Evolutionary conservation across 2,888 invertebrate species (phyloP).

Genomic region (Temnothorax unifasciatus): DNA sequence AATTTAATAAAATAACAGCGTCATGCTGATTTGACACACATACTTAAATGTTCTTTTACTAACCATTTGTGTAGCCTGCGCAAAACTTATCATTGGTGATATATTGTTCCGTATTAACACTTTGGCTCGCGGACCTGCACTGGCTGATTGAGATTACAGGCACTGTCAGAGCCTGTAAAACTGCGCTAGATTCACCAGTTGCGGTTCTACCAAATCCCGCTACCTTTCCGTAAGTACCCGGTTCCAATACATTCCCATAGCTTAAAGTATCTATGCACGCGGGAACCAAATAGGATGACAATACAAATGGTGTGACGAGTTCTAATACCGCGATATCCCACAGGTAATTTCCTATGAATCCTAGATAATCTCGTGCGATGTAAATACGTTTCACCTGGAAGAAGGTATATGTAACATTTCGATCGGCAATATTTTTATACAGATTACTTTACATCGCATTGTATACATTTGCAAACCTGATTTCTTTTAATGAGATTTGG

Average conservation of each 20-base stretch:
- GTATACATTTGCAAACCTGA: constrained; percentile 66
- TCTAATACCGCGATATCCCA: constrained; percentile 82
- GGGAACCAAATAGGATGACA: constrained; percentile 79
- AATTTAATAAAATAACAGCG: background rate
- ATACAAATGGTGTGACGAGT: constrained; percentile 74
- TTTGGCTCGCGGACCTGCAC: constrained; percentile 75
- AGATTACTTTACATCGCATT: background rate
- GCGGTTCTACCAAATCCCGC: constrained; percentile 84
- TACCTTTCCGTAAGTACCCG: constrained; percentile 80
- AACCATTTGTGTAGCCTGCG: constrained; percentile 85
- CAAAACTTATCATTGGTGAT: constrained; percentile 85
- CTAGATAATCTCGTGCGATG: constrained; percentile 79
- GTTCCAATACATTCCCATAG: constrained; percentile 73
- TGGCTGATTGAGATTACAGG: constrained; percentile 77
- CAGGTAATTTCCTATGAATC: constrained; percentile 80
- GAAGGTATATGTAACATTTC: background rate
- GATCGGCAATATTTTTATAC: background rate
- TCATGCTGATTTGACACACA: background rate
- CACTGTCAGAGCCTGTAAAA: constrained; percentile 80
- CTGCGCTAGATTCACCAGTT: constrained; percentile 74
- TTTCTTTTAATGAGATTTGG: constrained; percentile 72
- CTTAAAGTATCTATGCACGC: constrained; percentile 79
- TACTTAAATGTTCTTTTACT: constrained; percentile 56
- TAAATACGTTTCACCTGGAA: constrained; percentile 82
- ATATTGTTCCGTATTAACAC: constrained; percentile 72